A percentile compares a stretch with the other conserved stretches of the same genome.
Evolutionary conservation across 1,140 invertebrate genomes (phyloP).

Genomic region (Batillaria attramentaria): DNA sequence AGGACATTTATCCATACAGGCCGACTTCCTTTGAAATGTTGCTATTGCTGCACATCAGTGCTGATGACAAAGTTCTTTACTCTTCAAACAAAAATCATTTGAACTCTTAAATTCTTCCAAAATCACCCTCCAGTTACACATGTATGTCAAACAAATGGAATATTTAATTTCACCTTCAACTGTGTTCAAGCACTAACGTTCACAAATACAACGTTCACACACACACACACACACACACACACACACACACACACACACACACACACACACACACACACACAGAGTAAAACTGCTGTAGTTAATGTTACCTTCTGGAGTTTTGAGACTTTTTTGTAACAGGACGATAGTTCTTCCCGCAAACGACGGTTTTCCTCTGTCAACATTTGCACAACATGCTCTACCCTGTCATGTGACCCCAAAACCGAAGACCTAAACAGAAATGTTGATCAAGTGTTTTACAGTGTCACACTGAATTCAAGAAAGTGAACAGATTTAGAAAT

Average conservation of each 20-base stretch:
- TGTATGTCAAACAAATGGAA: too few species aligned
- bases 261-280: neutral
- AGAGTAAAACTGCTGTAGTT: neutral
- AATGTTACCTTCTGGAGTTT: constrained; percentile 89
- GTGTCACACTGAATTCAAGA: too few species aligned
- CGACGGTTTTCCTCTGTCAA: constrained; percentile 88
- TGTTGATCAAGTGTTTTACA: too few species aligned
- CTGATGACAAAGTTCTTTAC: too few species aligned
- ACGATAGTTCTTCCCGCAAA: constrained; percentile 85
- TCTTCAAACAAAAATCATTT: neutral
- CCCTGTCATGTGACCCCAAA: constrained; percentile 71
- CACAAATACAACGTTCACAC: neutral
- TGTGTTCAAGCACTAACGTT: too few species aligned
- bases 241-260: neutral
- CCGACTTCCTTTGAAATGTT: too few species aligned
- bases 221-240: neutral
- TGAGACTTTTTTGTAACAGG: constrained; percentile 86
- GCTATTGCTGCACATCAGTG: too few species aligned
- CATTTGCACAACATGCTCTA: constrained; percentile 84
- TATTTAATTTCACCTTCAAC: too few species aligned
- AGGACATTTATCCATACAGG: too few species aligned
- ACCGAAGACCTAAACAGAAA: constrained; percentile 13
- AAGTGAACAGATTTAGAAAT: too few species aligned
- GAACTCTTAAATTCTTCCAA: too few species aligned
- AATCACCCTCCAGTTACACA: too few species aligned